Base-by-base conservation (phyloP, 2,888 invertebrate species). In the Himalopsyche tibetana region DNA sequence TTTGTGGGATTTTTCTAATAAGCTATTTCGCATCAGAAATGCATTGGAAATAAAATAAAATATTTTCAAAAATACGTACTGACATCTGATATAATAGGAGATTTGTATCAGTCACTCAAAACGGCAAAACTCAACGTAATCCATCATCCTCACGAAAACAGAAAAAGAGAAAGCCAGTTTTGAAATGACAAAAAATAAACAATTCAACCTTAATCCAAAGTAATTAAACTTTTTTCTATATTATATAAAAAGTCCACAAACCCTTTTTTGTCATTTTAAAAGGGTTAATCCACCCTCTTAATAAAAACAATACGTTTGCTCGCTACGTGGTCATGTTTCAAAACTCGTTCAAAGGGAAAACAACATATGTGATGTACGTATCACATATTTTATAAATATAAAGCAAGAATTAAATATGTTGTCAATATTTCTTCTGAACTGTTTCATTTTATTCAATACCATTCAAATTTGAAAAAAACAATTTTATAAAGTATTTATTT, bases 221-320 rank as follows among this genome's bases (percentile, higher is more conserved):
- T 63, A 63, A 63, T 63, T 63, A 63, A 63, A 63, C 63, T 63
- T 63, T 63, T 63, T 63, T 19, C 63, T 8, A 19, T 63, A 63
- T 63, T 19, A 28, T 11, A 19, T 19, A 63, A 63, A 63, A 63
- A 63, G 19, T n/a, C 63, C 63, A 19, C 63, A 63, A 19, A 63
- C 63, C 63, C 63, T 63, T 63, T 63, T 63, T 63, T 63, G 63
- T 63, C 63, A 19, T 63, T 63, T 63, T 19, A 63, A 63, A 63
- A 63, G 63, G 63, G 63, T 63, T 63, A 63, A 19, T 63, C 63
- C 63, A 63, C 63, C 63, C 63, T 63, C 63, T 63, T 63, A 63
- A 63, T 63, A 63, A 63, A 63, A 63, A 63, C 63, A 63, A 63
- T 63, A 63, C 19, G 63, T 63, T 63, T 19, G 9, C 8, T 19